phyloP scores from a whole-genome alignment of 1,140 invertebrate species.

The Drosophila bifasciata region DNA sequence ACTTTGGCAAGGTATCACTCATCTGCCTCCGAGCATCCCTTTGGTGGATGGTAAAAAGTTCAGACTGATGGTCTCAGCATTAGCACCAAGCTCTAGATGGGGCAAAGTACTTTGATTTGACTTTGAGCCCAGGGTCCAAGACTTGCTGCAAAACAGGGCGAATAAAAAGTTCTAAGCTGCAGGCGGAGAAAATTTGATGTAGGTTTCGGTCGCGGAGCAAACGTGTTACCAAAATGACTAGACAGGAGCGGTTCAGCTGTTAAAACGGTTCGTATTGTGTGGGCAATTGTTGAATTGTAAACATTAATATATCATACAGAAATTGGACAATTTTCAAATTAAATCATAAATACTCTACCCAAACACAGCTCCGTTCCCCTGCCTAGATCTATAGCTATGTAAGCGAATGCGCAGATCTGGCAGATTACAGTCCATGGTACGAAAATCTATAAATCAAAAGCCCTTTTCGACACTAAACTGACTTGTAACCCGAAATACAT shows the following conservation, averaged over 20 bases:
- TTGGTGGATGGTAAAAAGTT: constrained; percentile 68
- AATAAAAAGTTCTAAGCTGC: constrained; percentile 68
- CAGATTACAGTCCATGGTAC: neutral
- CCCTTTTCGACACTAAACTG: constrained; percentile 77
- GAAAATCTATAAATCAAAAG: constrained; percentile 74
- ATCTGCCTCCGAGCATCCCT: constrained; percentile 26
- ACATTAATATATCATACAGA: no score
- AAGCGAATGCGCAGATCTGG: constrained; percentile 14
- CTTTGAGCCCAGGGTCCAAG: constrained; percentile 54
- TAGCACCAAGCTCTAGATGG: constrained; percentile 47
- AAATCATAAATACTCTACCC: neutral
- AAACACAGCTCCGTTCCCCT: constrained; percentile 8
- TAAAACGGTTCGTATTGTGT: neutral
- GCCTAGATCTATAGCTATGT: neutral
- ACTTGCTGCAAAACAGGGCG: constrained; percentile 12
- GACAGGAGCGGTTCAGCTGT: constrained; percentile 47
- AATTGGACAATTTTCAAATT: neutral
- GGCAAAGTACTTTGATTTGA: constrained; percentile 76
- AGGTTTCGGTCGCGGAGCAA: constrained; percentile 48
- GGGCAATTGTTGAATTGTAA: no score
- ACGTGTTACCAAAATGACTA: constrained; percentile 19
- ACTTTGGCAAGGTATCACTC: neutral
- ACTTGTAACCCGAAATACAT: constrained; percentile 71
- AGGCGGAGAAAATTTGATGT: constrained; percentile 62
- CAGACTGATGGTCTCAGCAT: constrained; percentile 53